Conservation (phyloP, 2,888 invertebrate genomes). For the Didymodactylos carnosus region DNA sequence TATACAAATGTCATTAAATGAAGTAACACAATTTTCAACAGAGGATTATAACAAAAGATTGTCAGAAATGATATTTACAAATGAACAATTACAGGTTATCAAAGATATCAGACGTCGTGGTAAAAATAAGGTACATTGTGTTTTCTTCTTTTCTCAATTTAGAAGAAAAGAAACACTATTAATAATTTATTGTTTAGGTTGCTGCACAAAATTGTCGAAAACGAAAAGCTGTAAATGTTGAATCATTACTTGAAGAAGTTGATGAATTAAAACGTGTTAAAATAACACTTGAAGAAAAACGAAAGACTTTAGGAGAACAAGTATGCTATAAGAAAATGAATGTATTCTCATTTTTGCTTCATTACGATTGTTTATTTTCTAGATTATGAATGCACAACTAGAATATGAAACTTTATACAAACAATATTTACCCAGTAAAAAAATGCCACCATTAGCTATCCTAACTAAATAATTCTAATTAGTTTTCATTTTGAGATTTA, state of each 20-base stretch:
- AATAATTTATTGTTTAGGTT: background rate
- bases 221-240: background rate
- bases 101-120: background rate
- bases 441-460: background rate
- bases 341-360: background rate
- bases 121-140: background rate
- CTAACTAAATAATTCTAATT: background rate
- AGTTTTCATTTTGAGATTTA: too few relatives aligned
- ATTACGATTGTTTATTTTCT: background rate
- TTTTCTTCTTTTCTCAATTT: too few relatives aligned
- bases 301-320: background rate
- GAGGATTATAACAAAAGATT: background rate
- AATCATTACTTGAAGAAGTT: background rate
- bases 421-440: background rate
- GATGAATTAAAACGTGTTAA: background rate
- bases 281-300: background rate
- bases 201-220: background rate
- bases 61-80: background rate
- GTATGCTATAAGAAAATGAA: too few relatives aligned
- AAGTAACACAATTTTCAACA: background rate
- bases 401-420: background rate
- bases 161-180: background rate
- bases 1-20: background rate
- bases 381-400: background rate
- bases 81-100: background rate